phyloP scores from a whole-genome alignment of 2,113 vertebrate species.

The Macheiramphus alcinus region DNA sequence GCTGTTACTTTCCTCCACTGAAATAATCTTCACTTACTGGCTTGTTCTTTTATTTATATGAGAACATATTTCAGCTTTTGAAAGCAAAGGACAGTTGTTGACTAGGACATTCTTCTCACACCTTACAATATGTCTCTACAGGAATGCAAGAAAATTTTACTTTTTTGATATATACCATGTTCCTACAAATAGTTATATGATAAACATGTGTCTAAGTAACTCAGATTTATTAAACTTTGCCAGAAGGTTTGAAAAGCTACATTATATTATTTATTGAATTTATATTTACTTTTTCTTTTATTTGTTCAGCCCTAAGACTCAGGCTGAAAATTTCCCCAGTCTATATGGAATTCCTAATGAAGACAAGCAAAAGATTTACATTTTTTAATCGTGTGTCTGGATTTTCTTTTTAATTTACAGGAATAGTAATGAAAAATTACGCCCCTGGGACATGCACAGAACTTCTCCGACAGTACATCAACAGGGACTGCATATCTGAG shows the following conservation, averaged over 20 bases:
- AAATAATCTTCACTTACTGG: not conserved
- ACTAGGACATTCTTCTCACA: constrained; percentile 1
- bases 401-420: not conserved
- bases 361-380: not conserved
- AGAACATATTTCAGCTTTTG: not conserved
- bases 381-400: not conserved
- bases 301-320: not conserved
- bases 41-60: not conserved
- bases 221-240: not conserved
- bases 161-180: not conserved
- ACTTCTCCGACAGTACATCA: not conserved
- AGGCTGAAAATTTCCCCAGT: not conserved
- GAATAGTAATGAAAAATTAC: not conserved
- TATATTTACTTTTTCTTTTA: not conserved
- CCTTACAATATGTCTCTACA: not conserved
- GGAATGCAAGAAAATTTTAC: not conserved
- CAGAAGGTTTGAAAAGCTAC: not conserved
- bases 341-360: not conserved
- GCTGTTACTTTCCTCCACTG: not conserved
- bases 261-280: not conserved
- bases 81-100: not conserved
- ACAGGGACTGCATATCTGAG: not conserved
- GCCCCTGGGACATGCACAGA: not conserved
- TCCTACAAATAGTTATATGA: not conserved
- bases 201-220: not conserved